Percentiles rank a stretch among this genome's conserved stretches.
phyloP scores from a whole-genome alignment of 2,113 vertebrate genomes.

The Odocoileus virginianus region DNA sequence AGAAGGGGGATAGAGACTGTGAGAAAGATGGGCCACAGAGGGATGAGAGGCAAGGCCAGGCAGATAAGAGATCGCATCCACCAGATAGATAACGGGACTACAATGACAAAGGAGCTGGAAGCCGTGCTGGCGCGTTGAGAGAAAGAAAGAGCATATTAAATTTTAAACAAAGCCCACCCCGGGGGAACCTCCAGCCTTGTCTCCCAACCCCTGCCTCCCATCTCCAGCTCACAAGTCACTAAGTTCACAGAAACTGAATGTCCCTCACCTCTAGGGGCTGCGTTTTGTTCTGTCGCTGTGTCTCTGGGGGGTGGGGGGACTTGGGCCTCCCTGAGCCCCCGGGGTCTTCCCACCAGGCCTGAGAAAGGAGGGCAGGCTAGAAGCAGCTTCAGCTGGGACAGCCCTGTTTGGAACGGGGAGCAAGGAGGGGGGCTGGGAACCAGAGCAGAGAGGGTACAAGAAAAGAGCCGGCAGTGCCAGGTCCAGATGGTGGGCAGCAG shows the following conservation, averaged over 20 bases:
- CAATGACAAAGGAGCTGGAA: neutral
- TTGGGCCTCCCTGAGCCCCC: neutral
- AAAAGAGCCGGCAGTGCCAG: neutral
- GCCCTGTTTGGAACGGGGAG: neutral
- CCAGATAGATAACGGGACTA: neutral
- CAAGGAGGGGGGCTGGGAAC: accelerated
- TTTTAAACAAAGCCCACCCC: conserved; percentile 44
- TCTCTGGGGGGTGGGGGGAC: neutral
- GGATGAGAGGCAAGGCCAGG: accelerated
- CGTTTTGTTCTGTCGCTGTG: neutral
- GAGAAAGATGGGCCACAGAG: neutral
- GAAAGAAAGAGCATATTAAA: conserved; percentile 10
- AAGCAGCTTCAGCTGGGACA: neutral
- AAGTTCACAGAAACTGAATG: neutral
- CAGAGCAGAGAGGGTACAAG: accelerated
- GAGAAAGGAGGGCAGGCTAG: neutral
- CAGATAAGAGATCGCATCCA: neutral
- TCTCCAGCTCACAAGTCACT: neutral
- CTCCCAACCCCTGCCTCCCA: neutral
- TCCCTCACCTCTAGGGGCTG: neutral
- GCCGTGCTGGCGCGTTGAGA: neutral
- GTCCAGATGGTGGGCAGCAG: neutral
- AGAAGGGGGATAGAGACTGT: neutral
- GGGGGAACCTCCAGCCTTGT: neutral
- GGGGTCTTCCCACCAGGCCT: neutral